Evolutionary conservation across 2,113 vertebrate genomes (phyloP), one percentile per base, ranked within the genome.

Genomic region (Bambusicola thoracicus): DNA sequence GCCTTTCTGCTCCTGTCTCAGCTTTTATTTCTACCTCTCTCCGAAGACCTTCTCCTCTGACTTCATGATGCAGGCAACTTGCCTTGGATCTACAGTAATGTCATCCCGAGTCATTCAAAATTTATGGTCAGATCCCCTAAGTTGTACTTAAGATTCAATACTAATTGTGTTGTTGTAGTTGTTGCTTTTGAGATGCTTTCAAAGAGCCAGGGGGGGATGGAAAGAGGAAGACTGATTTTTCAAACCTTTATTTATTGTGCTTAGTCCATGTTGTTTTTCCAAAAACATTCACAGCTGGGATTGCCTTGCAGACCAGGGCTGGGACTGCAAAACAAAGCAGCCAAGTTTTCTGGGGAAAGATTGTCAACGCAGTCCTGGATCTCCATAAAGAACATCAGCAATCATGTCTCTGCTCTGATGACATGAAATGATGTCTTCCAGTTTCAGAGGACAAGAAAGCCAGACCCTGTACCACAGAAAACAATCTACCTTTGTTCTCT

Each of bases 151-250:
- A 43, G 43, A 43, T 43, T 43, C 16, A 43, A 13, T 10, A 38
- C 7, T 21, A 79, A 53, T 9, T 56, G 3, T 44, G 25, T 3
- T 74, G 19, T 80, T 73, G 58, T 69, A n/a, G 5, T 77, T 36
- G 27, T 51, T 38, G 6, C 70, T 88, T 44, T 58, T 2, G 0
- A 30, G 25, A 25, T 91, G 67, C 38, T 77, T 82, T 87, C 63
- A 73, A n/a, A 0, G 0, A 90, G 27, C 24, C 12, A 2, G 17
- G 7, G 8, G 11, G 5, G 4, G 5, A n/a, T 34, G 34, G 32
- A 80, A 94, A 85, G 55, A 73, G 20, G 30, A 53, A 18, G 10
- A 18, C 8, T 58, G 40, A n/a, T 32, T 89, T 91, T 73, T 82
- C 59, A 87, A 53, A 55, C 12, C 66, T 84, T 63, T 61, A 56